Base-by-base conservation (phyloP, 1,140 invertebrate genomes). In the Hermetia illucens region DNA sequence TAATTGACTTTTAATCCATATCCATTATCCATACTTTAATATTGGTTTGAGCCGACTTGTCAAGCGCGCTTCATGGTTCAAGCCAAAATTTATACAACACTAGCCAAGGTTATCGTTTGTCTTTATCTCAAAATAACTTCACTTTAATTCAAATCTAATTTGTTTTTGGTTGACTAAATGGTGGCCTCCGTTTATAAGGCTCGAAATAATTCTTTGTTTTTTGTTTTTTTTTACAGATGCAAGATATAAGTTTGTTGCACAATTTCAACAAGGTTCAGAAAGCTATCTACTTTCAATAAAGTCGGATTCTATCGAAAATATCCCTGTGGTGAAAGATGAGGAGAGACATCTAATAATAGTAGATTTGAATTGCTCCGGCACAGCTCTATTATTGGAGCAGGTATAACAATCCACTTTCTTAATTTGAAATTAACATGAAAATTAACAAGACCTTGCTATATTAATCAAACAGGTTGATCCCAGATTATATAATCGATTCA, bases 291-390 rank as follows among this genome's bases (percentile, higher is more conserved):
- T 32, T 13, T 18, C 29, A 5, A 32, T 39, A 4, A 21, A 20
- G 18, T 9, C 21, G 10, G 17, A 13, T 3, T 19, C 21, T 20
- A 17, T 39, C 22, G 12, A n/a, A 21, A 32, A 32, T 32, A 20
- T 39, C 21, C 29, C 38, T 13, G 12, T 15, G 8, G 17, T 31
- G 12, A 31, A 15, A 3, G 29, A 39, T 16, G 38, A 39, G 21
- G 29, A 39, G 19, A 19, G 33, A 4, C 17, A 39, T 3, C 18
- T 39, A 18, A 39, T 39, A 6, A 21, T 39, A 9, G 27, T 39
- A 3, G 38, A 39, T 24, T 24, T 32, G 4, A 16, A 24, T 12
- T 39, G 38, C 27, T 21, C 29, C n/a, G 9, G 21, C 12, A 31
- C 29, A 13, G 9, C 13, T 3, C 20, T 3, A 13, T 19, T 39